Conservation (phyloP, 2,888 invertebrate species). For the Prosopocoilus inquinatus region DNA sequence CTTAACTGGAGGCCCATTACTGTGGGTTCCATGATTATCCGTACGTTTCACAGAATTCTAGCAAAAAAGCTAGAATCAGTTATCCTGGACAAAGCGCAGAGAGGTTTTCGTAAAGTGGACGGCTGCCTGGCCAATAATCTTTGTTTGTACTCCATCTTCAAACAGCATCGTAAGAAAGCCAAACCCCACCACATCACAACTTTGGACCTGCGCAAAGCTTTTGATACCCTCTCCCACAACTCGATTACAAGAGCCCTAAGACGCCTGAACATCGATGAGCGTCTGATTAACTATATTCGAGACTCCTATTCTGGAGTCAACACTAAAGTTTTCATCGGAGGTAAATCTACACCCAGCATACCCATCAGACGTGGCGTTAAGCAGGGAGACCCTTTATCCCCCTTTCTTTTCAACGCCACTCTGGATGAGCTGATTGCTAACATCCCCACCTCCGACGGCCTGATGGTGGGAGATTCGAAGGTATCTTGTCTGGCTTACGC, state of each 20-base stretch:
- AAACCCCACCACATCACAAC: too few relatives aligned
- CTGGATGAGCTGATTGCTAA: neutral
- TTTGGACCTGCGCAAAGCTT: too few relatives aligned
- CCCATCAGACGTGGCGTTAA: neutral
- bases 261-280: too few relatives aligned
- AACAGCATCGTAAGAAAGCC: too few relatives aligned
- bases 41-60: too few relatives aligned
- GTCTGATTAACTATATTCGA: too few relatives aligned
- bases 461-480: neutral
- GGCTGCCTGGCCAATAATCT: neutral
- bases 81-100: neutral
- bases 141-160: too few relatives aligned
- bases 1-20: too few relatives aligned
- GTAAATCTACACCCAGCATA: neutral
- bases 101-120: neutral
- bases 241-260: too few relatives aligned
- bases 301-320: neutral
- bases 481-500: conserved; percentile 21
- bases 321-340: neutral
- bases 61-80: neutral
- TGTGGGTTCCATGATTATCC: too few relatives aligned
- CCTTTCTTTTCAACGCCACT: conserved; percentile 25
- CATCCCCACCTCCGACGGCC: neutral
- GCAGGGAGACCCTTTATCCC: neutral
- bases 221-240: too few relatives aligned